These are phyloP conservation scores for Pontoporia blainvillei DNA, from an alignment of 2,113 vertebrate species.

Conservation along the genomic window DNA sequence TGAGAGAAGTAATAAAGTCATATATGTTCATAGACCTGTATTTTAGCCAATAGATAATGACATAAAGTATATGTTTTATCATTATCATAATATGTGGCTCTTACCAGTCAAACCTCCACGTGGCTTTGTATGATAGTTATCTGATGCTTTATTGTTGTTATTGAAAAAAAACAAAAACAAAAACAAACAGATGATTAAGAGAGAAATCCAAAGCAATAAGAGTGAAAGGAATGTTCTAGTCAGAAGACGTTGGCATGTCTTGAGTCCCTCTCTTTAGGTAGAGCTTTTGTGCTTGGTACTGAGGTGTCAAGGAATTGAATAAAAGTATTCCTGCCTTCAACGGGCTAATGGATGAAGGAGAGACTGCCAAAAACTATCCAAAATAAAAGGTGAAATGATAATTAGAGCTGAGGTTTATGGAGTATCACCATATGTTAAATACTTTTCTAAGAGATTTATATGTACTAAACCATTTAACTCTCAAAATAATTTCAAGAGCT, in stretches of 20 bases:
- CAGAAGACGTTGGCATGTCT: not conserved
- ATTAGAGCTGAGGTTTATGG: not conserved
- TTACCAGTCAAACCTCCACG: not conserved
- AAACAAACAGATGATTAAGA: conserved; percentile 6
- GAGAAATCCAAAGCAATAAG: not conserved
- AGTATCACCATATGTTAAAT: not conserved
- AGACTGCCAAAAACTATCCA: not conserved
- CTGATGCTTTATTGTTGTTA: not conserved
- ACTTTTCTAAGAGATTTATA: not conserved
- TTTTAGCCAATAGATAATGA: not conserved
- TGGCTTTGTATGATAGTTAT: not conserved
- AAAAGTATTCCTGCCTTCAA: not conserved
- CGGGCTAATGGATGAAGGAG: not conserved
- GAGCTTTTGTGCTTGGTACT: not conserved
- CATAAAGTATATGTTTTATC: not conserved
- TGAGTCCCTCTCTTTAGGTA: not conserved
- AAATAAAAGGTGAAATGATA: not conserved
- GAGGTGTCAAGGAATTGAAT: not conserved
- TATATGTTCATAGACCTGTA: not conserved
- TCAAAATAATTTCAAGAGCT: not conserved
- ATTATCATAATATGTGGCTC: not conserved
- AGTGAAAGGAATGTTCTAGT: not conserved
- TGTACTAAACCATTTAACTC: not conserved
- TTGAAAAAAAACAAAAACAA: not conserved
- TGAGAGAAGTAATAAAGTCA: not conserved